Evolutionary conservation across 2,888 invertebrate genomes (phyloP).

Genomic region (Aspidapion aeneum): DNA sequence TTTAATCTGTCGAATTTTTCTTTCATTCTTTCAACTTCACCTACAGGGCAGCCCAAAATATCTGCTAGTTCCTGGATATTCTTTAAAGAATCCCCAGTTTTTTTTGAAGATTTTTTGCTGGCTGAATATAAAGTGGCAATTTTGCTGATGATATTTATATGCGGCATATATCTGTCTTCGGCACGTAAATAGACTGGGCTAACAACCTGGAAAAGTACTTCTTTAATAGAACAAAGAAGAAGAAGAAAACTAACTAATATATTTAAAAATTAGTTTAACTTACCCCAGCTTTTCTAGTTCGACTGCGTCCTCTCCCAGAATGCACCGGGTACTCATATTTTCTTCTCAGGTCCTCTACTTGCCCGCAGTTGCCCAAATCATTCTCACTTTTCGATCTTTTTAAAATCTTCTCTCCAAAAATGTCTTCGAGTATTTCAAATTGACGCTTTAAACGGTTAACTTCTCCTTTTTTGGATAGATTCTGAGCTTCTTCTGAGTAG

Average conservation of each 20-base stretch:
- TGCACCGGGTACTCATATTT: conserved; percentile 56
- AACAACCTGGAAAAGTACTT: conserved; percentile 29
- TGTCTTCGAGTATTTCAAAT: conserved; percentile 64
- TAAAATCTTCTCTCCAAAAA: conserved; percentile 37
- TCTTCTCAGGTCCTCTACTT: conserved; percentile 59
- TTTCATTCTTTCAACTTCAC: conserved; percentile 67
- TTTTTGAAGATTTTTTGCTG: conserved; percentile 30
- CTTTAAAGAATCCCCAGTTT: conserved; percentile 33
- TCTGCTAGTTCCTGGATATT: conserved; percentile 43
- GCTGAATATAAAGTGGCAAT: conserved; percentile 56
- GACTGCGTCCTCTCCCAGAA: conserved; percentile 50
- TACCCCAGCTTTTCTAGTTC: conserved; percentile 47
- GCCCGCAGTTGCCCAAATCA: conserved; percentile 60
- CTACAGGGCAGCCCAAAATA: conserved; percentile 50
- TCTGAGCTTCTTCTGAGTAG: conserved; percentile 67
- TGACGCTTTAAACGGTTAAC: conserved; percentile 73
- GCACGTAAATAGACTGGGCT: conserved; percentile 65
- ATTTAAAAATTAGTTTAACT: too few species aligned
- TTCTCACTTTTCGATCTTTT: conserved; percentile 71
- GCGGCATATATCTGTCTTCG: conserved; percentile 79
- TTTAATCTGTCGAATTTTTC: conserved; percentile 64
- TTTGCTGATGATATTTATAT: conserved; percentile 87
- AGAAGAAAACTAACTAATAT: too few species aligned
- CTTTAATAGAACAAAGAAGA: too few species aligned
- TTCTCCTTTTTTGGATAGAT: conserved; percentile 71